These are phyloP conservation scores for Eudasyphora cyanicolor DNA, from an alignment of 2,888 invertebrate genomes.

Conservation along the genomic window DNA sequence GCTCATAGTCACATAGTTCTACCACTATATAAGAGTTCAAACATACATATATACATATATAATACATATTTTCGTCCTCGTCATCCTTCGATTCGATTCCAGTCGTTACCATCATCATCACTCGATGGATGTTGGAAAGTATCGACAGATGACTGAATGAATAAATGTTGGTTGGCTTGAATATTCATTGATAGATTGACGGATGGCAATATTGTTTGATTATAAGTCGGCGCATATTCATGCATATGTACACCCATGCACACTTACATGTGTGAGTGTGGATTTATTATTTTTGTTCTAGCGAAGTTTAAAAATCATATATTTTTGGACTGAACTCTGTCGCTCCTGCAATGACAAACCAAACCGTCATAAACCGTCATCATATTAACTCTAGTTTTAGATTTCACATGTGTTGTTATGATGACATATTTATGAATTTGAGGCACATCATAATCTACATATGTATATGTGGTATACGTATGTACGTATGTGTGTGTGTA, in stretches of 20 bases:
- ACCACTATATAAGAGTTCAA: slow-evolving; percentile 1
- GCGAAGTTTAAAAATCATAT: slow-evolving; percentile 65
- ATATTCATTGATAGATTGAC: slow-evolving; percentile 32
- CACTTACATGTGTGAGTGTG: slow-evolving; percentile 54
- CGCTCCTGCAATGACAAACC: background rate
- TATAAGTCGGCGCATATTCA: slow-evolving; percentile 46
- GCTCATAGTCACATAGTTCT: slow-evolving; percentile 22
- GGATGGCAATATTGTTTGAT: slow-evolving; percentile 39
- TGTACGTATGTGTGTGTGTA: background rate
- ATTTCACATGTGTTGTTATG: slow-evolving; percentile 7
- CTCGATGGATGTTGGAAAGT: slow-evolving; percentile 22
- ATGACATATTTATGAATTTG: slow-evolving; percentile 19
- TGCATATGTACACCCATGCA: slow-evolving; percentile 39
- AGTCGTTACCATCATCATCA: slow-evolving; percentile 37
- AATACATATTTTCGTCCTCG: background rate
- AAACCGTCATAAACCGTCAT: background rate
- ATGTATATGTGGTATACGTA: background rate
- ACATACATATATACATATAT: background rate
- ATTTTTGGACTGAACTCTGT: slow-evolving; percentile 75
- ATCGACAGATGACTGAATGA: slow-evolving; percentile 41
- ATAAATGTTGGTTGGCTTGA: slow-evolving; percentile 21
- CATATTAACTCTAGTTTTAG: slow-evolving; percentile 23
- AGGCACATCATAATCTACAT: background rate
- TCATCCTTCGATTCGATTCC: slow-evolving; percentile 18
- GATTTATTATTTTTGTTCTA: slow-evolving; percentile 68